These are phyloP conservation scores for Zonitis immaculata DNA, from an alignment of 2,888 invertebrate genomes.

Conservation along the genomic window DNA sequence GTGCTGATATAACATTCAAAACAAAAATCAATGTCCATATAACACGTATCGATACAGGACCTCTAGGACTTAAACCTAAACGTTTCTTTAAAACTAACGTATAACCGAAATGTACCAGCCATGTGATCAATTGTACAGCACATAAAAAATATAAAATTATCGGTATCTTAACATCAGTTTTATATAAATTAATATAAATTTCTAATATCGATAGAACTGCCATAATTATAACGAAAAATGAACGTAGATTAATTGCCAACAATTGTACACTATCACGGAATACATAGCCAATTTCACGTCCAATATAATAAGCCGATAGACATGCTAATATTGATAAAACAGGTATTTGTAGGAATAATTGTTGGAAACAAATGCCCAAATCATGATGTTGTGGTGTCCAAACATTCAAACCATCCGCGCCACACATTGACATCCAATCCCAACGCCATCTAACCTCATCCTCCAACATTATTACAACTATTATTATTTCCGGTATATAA, in stretches of 20 bases:
- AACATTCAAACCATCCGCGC: conserved; percentile 64
- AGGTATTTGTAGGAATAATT: conserved; percentile 74
- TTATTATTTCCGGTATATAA: too few species aligned
- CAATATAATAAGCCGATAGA: conserved; percentile 76
- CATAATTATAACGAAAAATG: conserved; percentile 59
- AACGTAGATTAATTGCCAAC: conserved; percentile 60
- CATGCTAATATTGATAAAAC: conserved; percentile 67
- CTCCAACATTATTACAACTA: background rate
- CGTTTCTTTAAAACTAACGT: conserved; percentile 63
- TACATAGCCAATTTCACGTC: conserved; percentile 61
- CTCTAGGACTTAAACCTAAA: conserved; percentile 64
- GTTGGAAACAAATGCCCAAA: conserved; percentile 81
- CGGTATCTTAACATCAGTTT: conserved; percentile 50
- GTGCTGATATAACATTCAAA: conserved; percentile 63
- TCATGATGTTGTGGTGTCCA: conserved; percentile 69
- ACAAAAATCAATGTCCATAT: conserved; percentile 66
- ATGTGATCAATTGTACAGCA: conserved; percentile 67
- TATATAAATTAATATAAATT: conserved; percentile 60
- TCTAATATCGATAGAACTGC: conserved; percentile 64
- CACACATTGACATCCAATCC: conserved; percentile 75
- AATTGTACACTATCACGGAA: conserved; percentile 60
- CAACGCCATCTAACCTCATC: conserved; percentile 46
- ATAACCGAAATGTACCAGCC: conserved; percentile 78
- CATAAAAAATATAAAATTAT: conserved; percentile 68
- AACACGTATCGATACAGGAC: conserved; percentile 64